Evolutionary conservation across 2,113 vertebrate species (phyloP).

Genomic region (Alethe castanea): DNA sequence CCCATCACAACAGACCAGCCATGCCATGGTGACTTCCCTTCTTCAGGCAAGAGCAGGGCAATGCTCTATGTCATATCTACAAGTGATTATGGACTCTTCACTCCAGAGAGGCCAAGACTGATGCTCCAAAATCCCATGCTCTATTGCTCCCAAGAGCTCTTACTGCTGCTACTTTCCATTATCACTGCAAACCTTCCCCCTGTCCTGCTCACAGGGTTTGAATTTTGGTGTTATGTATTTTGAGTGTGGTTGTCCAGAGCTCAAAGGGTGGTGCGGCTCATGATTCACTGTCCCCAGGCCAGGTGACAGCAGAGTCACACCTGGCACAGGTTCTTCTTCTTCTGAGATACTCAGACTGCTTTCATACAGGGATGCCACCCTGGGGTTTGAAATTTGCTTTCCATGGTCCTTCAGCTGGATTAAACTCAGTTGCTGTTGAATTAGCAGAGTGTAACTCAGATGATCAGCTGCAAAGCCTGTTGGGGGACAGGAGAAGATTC

Average conservation of each 20-base stretch:
- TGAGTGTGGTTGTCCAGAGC: background rate
- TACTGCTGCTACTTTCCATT: background rate
- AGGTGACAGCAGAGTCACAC: background rate
- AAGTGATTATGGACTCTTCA: background rate
- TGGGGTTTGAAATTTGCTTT: background rate
- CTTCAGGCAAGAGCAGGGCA: background rate
- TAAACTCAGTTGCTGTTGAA: background rate
- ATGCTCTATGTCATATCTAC: accelerated
- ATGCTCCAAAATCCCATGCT: background rate
- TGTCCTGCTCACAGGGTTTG: background rate
- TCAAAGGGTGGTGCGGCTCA: background rate
- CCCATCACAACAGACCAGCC: background rate
- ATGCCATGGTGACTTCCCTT: background rate
- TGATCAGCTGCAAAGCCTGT: background rate
- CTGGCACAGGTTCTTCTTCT: background rate
- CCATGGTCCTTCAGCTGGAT: background rate
- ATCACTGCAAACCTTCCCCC: background rate
- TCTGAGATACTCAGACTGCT: background rate
- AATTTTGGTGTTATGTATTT: background rate
- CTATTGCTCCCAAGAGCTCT: background rate
- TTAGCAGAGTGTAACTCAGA: background rate
- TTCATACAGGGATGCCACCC: background rate
- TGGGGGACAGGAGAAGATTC: background rate
- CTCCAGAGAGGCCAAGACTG: background rate
- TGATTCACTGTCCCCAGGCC: background rate